These are phyloP conservation scores for Chloroceryle inda DNA, from an alignment of 2,797 vertebrate species.

Conservation along the genomic window DNA sequence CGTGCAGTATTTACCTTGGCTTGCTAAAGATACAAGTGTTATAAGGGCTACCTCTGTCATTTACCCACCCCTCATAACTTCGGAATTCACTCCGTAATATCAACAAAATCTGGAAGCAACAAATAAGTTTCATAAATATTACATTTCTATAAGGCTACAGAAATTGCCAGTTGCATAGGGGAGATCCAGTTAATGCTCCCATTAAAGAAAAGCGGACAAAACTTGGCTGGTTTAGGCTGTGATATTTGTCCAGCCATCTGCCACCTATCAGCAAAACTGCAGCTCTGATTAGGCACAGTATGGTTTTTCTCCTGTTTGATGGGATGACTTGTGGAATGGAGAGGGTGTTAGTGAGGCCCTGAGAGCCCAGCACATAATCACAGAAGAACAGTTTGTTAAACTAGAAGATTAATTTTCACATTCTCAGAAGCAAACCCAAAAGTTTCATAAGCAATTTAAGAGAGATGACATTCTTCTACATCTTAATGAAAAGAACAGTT, in stretches of 20 bases:
- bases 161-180: not conserved
- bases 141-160: not conserved
- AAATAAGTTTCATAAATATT: not conserved
- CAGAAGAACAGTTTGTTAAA: not conserved
- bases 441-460: not conserved
- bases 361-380: not conserved
- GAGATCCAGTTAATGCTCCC: not conserved
- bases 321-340: not conserved
- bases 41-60: not conserved
- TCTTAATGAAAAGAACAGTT: not conserved
- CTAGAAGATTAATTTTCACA: not conserved
- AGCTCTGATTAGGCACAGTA: not conserved
- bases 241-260: not conserved
- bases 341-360: not conserved
- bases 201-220: not conserved
- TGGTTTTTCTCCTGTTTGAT: not conserved
- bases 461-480: not conserved
- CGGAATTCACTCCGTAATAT: not conserved
- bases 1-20: not conserved
- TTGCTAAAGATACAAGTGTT: not conserved
- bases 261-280: not conserved
- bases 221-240: not conserved
- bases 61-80: not conserved
- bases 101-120: not conserved
- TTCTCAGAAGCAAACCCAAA: not conserved